These are phyloP conservation scores for Heliconius melpomene DNA, from an alignment of 1,140 invertebrate genomes.

Conservation along the genomic window DNA sequence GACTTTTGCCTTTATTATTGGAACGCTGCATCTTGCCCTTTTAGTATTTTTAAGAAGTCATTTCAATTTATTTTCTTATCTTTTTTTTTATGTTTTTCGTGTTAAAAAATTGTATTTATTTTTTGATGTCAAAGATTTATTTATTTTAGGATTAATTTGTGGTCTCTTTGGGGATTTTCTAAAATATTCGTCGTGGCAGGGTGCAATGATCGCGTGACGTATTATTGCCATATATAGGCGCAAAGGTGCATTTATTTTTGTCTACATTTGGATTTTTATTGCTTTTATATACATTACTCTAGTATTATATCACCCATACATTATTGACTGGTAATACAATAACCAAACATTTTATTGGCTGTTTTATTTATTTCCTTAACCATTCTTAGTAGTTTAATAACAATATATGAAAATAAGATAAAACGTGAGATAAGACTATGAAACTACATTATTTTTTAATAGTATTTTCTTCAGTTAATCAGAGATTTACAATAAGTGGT, in stretches of 20 bases:
- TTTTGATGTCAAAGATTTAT: constrained; percentile 47
- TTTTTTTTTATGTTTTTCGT: not conserved
- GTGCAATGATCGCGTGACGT: constrained; percentile 39
- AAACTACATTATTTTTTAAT: too few species aligned
- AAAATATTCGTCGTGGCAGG: constrained; percentile 38
- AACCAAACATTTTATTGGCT: constrained; percentile 52
- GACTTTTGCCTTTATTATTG: constrained; percentile 18
- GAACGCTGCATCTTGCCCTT: constrained; percentile 39
- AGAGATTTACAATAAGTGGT: too few species aligned
- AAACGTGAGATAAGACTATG: too few species aligned
- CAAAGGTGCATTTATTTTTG: constrained; percentile 73
- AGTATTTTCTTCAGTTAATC: too few species aligned
- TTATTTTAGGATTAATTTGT: constrained; percentile 53
- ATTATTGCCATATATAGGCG: constrained; percentile 69
- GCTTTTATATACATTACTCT: constrained; percentile 69
- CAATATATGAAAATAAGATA: too few species aligned
- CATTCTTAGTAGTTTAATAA: too few species aligned
- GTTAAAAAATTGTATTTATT: constrained; percentile 40
- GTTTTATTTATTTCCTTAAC: constrained; percentile 43
- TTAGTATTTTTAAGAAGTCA: constrained; percentile 15
- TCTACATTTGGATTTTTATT: constrained; percentile 62
- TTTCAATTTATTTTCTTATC: constrained; percentile 5
- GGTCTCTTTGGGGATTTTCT: constrained; percentile 27
- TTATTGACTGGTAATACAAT: constrained; percentile 71
- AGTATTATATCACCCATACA: constrained; percentile 61